Base-by-base conservation (phyloP, 2,797 vertebrate genomes). In the Salmo trutta region DNA sequence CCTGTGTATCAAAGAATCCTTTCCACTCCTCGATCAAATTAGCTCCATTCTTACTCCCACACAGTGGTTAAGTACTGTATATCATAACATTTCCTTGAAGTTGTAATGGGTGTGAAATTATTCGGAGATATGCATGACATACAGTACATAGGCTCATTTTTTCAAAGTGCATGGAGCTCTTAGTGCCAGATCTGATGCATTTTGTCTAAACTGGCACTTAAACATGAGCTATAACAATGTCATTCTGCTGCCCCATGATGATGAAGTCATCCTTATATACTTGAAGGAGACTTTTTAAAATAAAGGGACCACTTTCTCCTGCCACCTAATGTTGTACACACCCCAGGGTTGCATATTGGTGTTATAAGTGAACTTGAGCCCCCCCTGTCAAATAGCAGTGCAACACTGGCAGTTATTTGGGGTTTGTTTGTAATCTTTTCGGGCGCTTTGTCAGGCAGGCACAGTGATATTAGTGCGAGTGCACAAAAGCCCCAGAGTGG, bases 351-450 rank as follows among this genome's bases (percentile, higher is more conserved):
- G 86, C 88, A 88, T 87, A 87, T 89, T 88, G 88, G 89, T 86
- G 86, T 91, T 90, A 88, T 91, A 90, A 93, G 91, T 88, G 89
- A 93, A 95, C 91, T 89, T 84, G 88, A 92, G 88, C 86, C 91
- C 86, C 84, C 75, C 94, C 91, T 92, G 92, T 89, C 92, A 93
- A 92, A 88, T 47, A 47, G 41, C 41, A 14, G 41, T 47, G 41
- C 41, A 47, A 47, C 41, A 88, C 91, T 97, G 95, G 96, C 96
- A 97, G 94, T 96, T 96, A 96, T 96, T 96, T 95, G 95, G 94
- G 94, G 91, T 94, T 92, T 95, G 95, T 96, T 96, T 96, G 94
- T 96, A 96, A 96, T 97, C 95, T 96, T 96, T 94, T 92, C 81
- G 90, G 95, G 95, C 94, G 91, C 94, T 95, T 96, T 96, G 95